Conservation (phyloP, 2,797 vertebrate species). For the Ceyx erithaca region DNA sequence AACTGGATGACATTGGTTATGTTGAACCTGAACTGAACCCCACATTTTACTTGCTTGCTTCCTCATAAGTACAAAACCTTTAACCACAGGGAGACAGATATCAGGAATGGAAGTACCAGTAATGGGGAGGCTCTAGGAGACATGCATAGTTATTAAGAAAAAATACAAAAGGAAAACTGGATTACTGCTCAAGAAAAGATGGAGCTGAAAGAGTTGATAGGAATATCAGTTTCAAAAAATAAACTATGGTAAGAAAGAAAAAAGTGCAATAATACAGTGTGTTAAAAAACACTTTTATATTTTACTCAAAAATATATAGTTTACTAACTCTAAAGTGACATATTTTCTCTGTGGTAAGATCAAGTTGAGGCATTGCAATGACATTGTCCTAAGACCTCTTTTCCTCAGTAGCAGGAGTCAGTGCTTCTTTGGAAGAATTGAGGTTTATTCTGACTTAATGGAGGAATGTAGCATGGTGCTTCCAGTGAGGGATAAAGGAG, state of each 20-base stretch:
- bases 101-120: not conserved
- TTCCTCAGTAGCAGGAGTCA: not conserved
- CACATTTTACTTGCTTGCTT: not conserved
- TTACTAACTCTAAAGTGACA: not conserved
- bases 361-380: not conserved
- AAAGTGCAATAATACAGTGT: not conserved
- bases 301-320: not conserved
- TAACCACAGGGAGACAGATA: not conserved
- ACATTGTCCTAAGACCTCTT: not conserved
- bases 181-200: not conserved
- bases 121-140: not conserved
- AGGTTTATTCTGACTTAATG: not conserved
- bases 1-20: not conserved
- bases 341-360: not conserved
- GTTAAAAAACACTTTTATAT: not conserved
- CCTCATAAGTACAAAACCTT: not conserved
- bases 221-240: constrained; percentile 1
- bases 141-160: not conserved
- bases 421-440: not conserved
- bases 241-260: not conserved
- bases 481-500: not conserved
- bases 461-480: not conserved
- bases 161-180: not conserved
- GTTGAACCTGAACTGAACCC: not conserved
- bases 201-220: constrained; percentile 10